Conservation (phyloP, 2,888 invertebrate genomes). For the Acrobasis repandana region DNA sequence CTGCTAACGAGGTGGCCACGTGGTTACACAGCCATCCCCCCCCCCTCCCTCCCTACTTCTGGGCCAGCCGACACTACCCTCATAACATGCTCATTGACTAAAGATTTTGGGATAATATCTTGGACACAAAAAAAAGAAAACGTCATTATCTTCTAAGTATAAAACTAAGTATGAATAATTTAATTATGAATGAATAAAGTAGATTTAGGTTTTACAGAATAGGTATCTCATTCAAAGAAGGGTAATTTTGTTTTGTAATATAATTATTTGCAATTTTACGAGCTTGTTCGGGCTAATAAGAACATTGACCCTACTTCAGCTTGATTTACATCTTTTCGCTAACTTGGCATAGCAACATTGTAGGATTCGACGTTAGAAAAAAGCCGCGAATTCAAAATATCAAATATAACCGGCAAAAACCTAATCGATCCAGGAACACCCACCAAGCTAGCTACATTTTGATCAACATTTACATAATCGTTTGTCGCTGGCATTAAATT, state of each 20-base stretch:
- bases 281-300: neutral
- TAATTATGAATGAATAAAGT: neutral
- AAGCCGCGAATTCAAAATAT: constrained; percentile 42
- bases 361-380: neutral
- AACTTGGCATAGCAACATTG: neutral
- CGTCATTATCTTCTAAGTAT: constrained; percentile 7
- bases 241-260: neutral
- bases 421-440: constrained; percentile 52
- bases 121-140: constrained; percentile 6
- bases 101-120: constrained; percentile 19
- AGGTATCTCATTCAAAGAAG: no score
- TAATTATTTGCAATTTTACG: no score
- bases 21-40: constrained; percentile 42
- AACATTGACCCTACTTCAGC: neutral
- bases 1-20: constrained; percentile 73
- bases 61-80: constrained; percentile 15
- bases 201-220: no score
- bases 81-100: constrained; percentile 36
- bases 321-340: neutral
- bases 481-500: constrained; percentile 69
- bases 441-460: constrained; percentile 45
- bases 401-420: constrained; percentile 36
- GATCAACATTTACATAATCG: constrained; percentile 59
- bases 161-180: no score
- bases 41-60: constrained; percentile 28